Conservation (phyloP, 2,113 vertebrate genomes). For the Dendrocopos noguchii region DNA sequence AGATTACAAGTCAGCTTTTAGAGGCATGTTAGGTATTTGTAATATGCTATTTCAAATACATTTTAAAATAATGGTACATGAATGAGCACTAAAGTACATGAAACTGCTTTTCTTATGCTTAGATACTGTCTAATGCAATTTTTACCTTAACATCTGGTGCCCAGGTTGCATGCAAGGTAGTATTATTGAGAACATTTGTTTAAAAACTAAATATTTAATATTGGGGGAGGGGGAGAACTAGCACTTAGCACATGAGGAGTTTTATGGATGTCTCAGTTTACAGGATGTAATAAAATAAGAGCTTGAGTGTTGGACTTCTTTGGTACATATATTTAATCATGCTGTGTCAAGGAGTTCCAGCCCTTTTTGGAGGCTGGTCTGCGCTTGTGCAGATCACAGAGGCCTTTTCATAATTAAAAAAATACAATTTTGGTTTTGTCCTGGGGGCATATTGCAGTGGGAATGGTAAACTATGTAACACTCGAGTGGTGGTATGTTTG, state of each 20-base stretch:
- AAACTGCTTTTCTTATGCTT: conserved; percentile 59
- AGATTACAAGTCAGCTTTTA: conserved; percentile 62
- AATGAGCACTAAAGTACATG: conserved; percentile 69
- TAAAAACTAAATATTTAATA: conserved; percentile 71
- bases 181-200: conserved; percentile 76
- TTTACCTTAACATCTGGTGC: conserved; percentile 77
- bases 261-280: conserved; percentile 74
- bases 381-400: conserved; percentile 40
- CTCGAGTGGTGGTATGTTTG: conserved; percentile 25
- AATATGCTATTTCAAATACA: conserved; percentile 58
- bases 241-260: conserved; percentile 65
- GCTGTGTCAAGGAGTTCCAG: conserved; percentile 41
- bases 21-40: conserved; percentile 73
- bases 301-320: conserved; percentile 68
- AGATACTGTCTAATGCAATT: conserved; percentile 59
- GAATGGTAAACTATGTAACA: conserved; percentile 13
- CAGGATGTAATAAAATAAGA: conserved; percentile 74
- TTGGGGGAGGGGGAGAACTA: conserved; percentile 59
- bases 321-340: conserved; percentile 74
- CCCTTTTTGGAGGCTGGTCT: conserved; percentile 30
- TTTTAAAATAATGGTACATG: conserved; percentile 66
- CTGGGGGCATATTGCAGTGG: neutral
- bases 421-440: conserved; percentile 60
- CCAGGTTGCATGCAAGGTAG: conserved; percentile 71
- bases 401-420: conserved; percentile 61